Base-by-base conservation (phyloP, 2,113 vertebrate species). In the Anhinga rufa region DNA sequence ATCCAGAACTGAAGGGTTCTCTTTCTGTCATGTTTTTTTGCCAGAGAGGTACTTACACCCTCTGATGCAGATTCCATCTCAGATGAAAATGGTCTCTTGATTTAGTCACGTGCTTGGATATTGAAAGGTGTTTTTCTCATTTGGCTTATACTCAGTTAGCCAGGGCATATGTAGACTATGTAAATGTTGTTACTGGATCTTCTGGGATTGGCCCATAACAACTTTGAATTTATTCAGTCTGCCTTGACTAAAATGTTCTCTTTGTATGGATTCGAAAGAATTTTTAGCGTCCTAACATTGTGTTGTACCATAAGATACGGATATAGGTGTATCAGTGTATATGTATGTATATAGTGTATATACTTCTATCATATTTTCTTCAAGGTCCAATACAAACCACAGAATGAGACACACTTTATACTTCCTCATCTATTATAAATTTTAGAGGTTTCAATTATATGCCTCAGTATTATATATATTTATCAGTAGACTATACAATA, bases 151-250 rank as follows among this genome's bases (percentile, higher is more conserved):
- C 24, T 84, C 40, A 31, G 71, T 51, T 81, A 65, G 38, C 34
- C 81, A 49, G 34, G 72, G 58, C 36, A 28, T 34, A 34, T 29
- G 14, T 69, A 52, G 64, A 32, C 60, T 54, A 25, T 66, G 51
- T 81, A 92, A 96, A 94, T 81, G 51, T 83, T 88, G 86, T 91
- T 95, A 74, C 60, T 95, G 86, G 68, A 80, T 74, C 80, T 91
- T 86, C 46, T 91, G 89, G 58, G 89, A 86, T 38, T 18, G 46
- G 42, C 32, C 44, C 44, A 11, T 70, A 58, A 28, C 15, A 58
- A 28, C 19, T 74, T 61, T 32, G 40, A 91, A 55, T 89, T 86
- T 87, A 46, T 64, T 91, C 60, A 54, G 51, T 62, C 46, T 87
- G 13, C 20, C 55, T 78, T 71, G 52, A n/a, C 40, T 82, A 82